Base-by-base conservation (phyloP, 2,797 vertebrate species). In the Anomalospiza imberbis region DNA sequence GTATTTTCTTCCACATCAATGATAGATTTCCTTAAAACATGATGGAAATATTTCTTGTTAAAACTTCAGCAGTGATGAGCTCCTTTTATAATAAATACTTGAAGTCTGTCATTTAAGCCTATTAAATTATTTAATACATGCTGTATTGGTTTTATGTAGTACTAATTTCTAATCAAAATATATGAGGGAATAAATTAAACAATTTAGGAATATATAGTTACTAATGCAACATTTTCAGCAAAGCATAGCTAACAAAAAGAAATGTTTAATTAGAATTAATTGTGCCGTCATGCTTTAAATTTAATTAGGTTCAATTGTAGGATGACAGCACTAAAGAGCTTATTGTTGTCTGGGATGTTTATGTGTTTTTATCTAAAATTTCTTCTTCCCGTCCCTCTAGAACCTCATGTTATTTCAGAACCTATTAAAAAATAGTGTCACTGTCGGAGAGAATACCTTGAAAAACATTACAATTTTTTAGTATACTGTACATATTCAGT, bases 111-210 rank as follows among this genome's bases (percentile, higher is more conserved):
- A 71, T 81, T 94, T 91, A 91, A 79, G 40, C 28, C 53, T 55
- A 44, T 92, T 82, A 79, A 89, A 74, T 84, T 17, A 79, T 80
- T 87, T 66, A 74, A 57, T 89, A n/a, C 68, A 11, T 45, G 24
- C 57, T 89, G 12, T 53, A 53, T 63, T 89, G 71, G 34, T 44
- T 94, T 89, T 93, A 54, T 85, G 50, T 58, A 54, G 60, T 82
- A 31, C 29, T 87, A 36, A 77, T 95, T 92, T 88, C 78, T 83
- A 94, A 93, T 93, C 65, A 95, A 91, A 95, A 89, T 91, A 71
- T 61, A 80, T 50, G 62, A 89, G 50, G 36, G 36, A 74, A 65
- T 83, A 89, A 94, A 89, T 92, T 44, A 85, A 94, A 85, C 67
- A 53, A 31, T 89, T 94, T 87, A 80, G 65, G 48, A 66, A 53